Percentiles rank a stretch among this genome's conserved stretches.
phyloP scores from a whole-genome alignment of 2,113 vertebrate species.

The Cranoglanis bouderius region DNA sequence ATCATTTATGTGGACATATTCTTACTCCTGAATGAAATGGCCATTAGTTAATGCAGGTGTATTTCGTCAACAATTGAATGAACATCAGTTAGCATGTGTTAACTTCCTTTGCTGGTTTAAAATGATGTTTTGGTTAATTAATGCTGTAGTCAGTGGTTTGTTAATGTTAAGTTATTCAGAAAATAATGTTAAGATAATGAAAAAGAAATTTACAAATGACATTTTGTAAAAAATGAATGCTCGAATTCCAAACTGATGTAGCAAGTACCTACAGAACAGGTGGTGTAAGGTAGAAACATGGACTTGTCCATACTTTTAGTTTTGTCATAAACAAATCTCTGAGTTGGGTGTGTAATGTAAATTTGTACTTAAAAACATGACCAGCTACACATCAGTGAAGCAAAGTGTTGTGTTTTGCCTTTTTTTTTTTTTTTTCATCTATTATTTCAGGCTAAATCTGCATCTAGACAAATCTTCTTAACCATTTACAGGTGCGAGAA shows the following conservation, averaged over 20 bases:
- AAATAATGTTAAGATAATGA: not conserved
- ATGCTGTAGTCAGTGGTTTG: not conserved
- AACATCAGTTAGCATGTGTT: not conserved
- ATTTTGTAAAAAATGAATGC: not conserved
- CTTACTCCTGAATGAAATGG: not conserved
- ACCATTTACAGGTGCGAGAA: not conserved
- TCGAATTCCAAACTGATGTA: constrained; percentile 13
- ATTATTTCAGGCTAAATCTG: not conserved
- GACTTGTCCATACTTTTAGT: constrained; percentile 8
- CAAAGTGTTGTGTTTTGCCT: not conserved
- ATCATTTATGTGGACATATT: not conserved
- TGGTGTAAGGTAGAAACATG: not conserved
- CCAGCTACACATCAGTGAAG: constrained; percentile 17
- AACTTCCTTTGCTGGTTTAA: not conserved
- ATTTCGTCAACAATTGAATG: not conserved
- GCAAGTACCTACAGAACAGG: not conserved
- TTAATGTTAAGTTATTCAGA: not conserved
- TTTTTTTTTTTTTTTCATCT: not conserved
- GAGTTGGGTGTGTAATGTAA: constrained; percentile 2
- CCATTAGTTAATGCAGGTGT: not conserved
- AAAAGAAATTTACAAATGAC: not conserved
- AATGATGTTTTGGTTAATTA: not conserved
- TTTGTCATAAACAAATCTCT: constrained; percentile 25
- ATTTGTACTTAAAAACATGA: constrained; percentile 23
- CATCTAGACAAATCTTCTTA: not conserved